These are phyloP conservation scores for Rhineura floridana DNA, from an alignment of 2,113 vertebrate species.

Conservation along the genomic window DNA sequence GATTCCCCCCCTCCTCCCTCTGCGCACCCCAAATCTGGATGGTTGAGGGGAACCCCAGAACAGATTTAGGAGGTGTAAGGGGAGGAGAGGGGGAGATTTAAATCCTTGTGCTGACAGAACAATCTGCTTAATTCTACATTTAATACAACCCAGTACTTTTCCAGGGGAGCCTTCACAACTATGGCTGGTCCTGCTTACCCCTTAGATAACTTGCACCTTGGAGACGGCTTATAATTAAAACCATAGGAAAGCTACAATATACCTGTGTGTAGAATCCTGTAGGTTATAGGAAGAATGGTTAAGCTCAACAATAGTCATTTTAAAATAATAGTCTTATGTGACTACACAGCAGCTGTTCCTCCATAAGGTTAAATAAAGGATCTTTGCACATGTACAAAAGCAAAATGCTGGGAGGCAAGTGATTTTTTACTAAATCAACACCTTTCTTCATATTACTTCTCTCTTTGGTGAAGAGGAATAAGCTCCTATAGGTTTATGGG, in stretches of 20 bases:
- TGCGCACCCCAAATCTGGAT: too few species aligned
- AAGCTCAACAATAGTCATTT: neutral
- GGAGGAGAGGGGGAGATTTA: too few species aligned
- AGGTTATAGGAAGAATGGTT: neutral
- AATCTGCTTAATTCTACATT: too few species aligned
- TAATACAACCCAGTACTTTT: neutral
- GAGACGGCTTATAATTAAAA: neutral
- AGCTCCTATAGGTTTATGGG: slow-evolving; percentile 11
- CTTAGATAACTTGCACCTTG: neutral
- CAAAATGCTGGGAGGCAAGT: slow-evolving; percentile 26
- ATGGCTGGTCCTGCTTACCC: neutral
- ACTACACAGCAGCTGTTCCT: neutral
- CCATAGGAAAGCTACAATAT: neutral
- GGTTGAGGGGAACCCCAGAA: too few species aligned
- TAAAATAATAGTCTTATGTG: neutral
- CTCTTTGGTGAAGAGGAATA: slow-evolving; percentile 1
- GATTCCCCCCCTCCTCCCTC: too few species aligned
- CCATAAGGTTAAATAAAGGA: neutral
- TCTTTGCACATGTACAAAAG: slow-evolving; percentile 33
- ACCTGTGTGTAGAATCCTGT: neutral
- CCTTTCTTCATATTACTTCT: slow-evolving; percentile 20
- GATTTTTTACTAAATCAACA: neutral
- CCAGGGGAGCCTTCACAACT: neutral
- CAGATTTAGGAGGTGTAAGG: too few species aligned
- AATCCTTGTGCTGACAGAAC: too few species aligned